Base-by-base conservation (phyloP, 2,888 invertebrate species). In the Chrysolina oricalcia region DNA sequence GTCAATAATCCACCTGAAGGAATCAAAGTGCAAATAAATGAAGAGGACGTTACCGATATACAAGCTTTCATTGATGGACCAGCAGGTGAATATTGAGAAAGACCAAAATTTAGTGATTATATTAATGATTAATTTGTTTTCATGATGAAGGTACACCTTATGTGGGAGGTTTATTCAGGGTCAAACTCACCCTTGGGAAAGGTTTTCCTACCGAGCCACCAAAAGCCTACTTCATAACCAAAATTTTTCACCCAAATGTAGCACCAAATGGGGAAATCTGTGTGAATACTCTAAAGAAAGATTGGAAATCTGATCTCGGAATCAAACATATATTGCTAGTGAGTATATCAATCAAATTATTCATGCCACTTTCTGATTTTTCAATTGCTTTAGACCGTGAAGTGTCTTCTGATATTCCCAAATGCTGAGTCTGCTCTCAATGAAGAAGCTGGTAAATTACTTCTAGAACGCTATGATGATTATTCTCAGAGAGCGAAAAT, bases 181-280 rank as follows among this genome's bases (percentile, higher is more conserved):
- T 98, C 78, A 97, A 97, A 88, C 90, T 98, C 82, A 94, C 94
- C 78, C 91, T 98, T 75, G 96, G 96, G 15, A 97, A 97, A 90
- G 97, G 97, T 88, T 98, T 97, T 89, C 98, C 98, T 11, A 92
- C 94, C 83, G 93, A 94, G 83, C 97, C 98, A 81, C 98, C 98
- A 64, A 97, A 97, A 90, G 98, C 96, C 73, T 94, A 91, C 90
- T 98, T 98, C 89, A 91, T 97, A 77, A 98, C 98, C 71, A 97
- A 96, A 91, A 97, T 98, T 87, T 98, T 98, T 90, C 98, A 98
- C 90, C 98, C 98, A 35, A 98, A 98, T 91, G 98, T 98, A 83
- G 95, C 98, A 66, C 90, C 92, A 77, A 96, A 94, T 90, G 98
- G 98, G 76, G 98, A 98, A 90, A 98, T 98, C 86, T 98, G 98